Evolutionary conservation across 2,113 vertebrate species (phyloP), one percentile per base, ranked within the genome.

Genomic region (Embiotoca jacksoni): DNA sequence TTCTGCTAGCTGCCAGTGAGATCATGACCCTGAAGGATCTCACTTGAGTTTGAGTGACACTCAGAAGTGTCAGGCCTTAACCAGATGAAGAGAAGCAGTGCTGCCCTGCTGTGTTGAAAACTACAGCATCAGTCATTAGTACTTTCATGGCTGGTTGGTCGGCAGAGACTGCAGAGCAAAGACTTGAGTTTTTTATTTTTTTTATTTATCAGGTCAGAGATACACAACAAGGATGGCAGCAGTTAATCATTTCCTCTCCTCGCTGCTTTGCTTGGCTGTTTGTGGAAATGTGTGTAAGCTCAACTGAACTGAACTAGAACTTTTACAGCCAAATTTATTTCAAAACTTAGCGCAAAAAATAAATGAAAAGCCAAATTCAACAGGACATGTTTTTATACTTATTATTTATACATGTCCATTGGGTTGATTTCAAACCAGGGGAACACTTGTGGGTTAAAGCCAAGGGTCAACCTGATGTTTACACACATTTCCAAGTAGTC

Each of bases 391-490:
- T 23, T 23, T 23, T 23, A 23, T 23, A 23, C 23, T 23, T 23
- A 23, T 23, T 23, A 41, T 2, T 10, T 41, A 30, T 64, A 35
- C 9, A 14, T 23, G 39, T 44, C 31, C 7, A 14, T 23, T 59
- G 10, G 0, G 49, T 37, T 68, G 10, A 53, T 61, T 15, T 47
- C 15, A 63, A 72, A 55, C 31, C 0, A 0, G 54, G 16, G 4
- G 9, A 31, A 44, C 10, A 32, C 31, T 49, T 41, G 52, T 47
- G 23, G 49, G 13, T 30, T 37, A 32, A 82, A 82, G 67, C 77
- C 49, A 85, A 89, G 71, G 91, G 80, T 91, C 86, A 84, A 67
- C 64, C 67, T 50, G 32, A 31, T 89, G 83, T 91, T 90, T 82
- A 75, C 67, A 60, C 57, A 74, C 65, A 76, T 72, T 81, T 56